Evolutionary conservation across 1,140 invertebrate genomes (phyloP), one percentile per base, ranked within the genome.

Genomic region (Drosophila paulistorum): DNA sequence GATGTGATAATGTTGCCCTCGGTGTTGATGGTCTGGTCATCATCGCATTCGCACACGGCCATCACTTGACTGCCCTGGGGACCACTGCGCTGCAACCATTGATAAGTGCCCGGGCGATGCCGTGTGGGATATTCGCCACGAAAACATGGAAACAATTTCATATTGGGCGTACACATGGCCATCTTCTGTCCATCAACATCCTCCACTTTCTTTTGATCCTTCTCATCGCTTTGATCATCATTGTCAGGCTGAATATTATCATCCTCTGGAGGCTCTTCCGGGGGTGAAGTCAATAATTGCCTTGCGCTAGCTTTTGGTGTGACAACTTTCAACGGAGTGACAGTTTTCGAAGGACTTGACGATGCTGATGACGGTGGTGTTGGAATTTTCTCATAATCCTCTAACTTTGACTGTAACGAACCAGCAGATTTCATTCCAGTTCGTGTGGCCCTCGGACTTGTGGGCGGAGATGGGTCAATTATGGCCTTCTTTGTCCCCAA

Each of bases 41-140:
- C 42, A 0, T 75, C 45, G 37, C 64, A 76, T 6, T 75, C 45
- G 37, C 64, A 76, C 9, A 68, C 60, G 33, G 42, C 42, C 9
- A 70, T 14, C 7, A 70, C 11, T 6, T 69, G 59, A 17, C 20
- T 37, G 13, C 30, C 41, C 1, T 69, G 60, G n/a, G 66, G 59
- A 6, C 54, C 63, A 0, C 33, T 39, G 35, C 23, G 7, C 26
- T 68, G 41, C 17, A 77, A 62, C 74, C 74, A 77, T 26, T 77
- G 58, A 55, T 14, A 66, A 1, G 74, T 33, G 11, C 20, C 26
- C 3, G 58, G 48, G 0, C 48, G 45, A 51, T 71, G 57, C 0
- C 74, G 60, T 6, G 77, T 55, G 7, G 74, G 79, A 62, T 74
- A 82, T 10, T 71, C 67, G 1, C 68, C 67, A 1, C 67, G 68